Conservation (phyloP, 1,140 invertebrate genomes). For the Drosophila santomea region DNA sequence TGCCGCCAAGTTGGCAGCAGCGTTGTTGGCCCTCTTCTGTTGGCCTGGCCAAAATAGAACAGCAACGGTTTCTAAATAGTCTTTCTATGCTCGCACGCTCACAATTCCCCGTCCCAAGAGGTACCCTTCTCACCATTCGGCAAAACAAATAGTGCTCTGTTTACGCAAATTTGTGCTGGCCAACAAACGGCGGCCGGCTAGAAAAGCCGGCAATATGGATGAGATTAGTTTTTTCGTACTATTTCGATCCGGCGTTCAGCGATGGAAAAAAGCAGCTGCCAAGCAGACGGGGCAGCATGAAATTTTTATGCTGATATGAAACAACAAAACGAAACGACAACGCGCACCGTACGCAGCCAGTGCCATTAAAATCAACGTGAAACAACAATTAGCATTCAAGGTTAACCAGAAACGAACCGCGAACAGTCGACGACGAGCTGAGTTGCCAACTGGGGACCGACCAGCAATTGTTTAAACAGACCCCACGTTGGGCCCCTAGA, state of each 20-base stretch:
- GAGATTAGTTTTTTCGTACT: conserved; percentile 84
- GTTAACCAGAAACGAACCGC: conserved; percentile 71
- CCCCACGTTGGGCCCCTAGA: conserved; percentile 6
- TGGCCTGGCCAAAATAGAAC: conserved; percentile 82
- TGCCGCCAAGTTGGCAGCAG: conserved; percentile 38
- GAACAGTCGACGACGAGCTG: conserved; percentile 20
- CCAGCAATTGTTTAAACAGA: conserved; percentile 60
- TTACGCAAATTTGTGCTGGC: conserved; percentile 71
- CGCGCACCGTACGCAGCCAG: conserved; percentile 49
- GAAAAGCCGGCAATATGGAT: conserved; percentile 60
- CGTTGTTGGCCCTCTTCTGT: conserved; percentile 63
- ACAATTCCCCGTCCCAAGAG: conserved; percentile 3
- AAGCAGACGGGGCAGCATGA: conserved; percentile 53
- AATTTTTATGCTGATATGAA: conserved; percentile 74
- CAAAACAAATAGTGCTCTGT: conserved; percentile 62
- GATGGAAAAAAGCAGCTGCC: conserved; percentile 4
- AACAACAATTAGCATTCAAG: conserved; percentile 82
- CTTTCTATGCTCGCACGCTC: conserved; percentile 7
- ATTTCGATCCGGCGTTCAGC: conserved; percentile 79
- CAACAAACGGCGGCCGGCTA: conserved; percentile 54
- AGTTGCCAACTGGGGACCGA: conserved; percentile 54
- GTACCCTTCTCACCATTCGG: conserved; percentile 15
- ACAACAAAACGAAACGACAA: conserved; percentile 25
- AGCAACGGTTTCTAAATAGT: conserved; percentile 81
- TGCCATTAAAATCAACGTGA: conserved; percentile 76